These are phyloP conservation scores for Lethenteron camtschaticum DNA, from an alignment of 2,113 vertebrate genomes.

Conservation along the genomic window DNA sequence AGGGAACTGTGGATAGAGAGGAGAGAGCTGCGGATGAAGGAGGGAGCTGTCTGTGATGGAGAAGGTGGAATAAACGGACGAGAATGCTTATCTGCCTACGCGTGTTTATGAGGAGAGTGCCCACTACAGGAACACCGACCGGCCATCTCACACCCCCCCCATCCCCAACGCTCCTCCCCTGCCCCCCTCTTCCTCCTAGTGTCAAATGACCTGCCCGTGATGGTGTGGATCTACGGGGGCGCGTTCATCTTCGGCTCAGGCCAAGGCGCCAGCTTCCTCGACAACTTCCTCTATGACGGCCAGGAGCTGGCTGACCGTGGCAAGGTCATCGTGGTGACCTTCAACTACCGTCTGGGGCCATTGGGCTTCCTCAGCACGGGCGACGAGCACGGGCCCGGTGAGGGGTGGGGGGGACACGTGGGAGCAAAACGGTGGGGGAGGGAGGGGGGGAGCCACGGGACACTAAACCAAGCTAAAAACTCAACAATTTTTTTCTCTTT, in stretches of 20 bases:
- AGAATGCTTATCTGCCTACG: no score
- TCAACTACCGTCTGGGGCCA: constrained; percentile 52
- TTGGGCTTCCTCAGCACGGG: constrained; percentile 79
- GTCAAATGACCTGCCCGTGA: constrained; percentile 47
- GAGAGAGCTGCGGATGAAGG: no score
- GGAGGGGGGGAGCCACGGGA: not conserved
- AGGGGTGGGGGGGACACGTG: not conserved
- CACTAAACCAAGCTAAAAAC: no score
- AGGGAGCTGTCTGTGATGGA: no score
- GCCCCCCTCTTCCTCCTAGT: constrained; percentile 21
- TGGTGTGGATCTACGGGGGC: constrained; percentile 65
- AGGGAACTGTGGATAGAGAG: no score
- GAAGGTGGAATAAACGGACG: no score
- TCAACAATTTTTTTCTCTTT: no score
- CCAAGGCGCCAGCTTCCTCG: constrained; percentile 42
- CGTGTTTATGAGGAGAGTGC: no score
- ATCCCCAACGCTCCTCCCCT: not conserved
- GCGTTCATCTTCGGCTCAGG: constrained; percentile 39
- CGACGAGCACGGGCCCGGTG: constrained; percentile 38
- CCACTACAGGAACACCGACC: no score
- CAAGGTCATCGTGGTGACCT: constrained; percentile 60
- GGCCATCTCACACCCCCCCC: no score
- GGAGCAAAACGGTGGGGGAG: not conserved
- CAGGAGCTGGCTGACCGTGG: constrained; percentile 53
- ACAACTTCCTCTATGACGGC: constrained; percentile 55